A percentile compares a stretch with the other conserved stretches of the same genome.
These are phyloP conservation scores for Biston stratarius DNA, from an alignment of 2,888 invertebrate genomes.

Conservation along the genomic window DNA sequence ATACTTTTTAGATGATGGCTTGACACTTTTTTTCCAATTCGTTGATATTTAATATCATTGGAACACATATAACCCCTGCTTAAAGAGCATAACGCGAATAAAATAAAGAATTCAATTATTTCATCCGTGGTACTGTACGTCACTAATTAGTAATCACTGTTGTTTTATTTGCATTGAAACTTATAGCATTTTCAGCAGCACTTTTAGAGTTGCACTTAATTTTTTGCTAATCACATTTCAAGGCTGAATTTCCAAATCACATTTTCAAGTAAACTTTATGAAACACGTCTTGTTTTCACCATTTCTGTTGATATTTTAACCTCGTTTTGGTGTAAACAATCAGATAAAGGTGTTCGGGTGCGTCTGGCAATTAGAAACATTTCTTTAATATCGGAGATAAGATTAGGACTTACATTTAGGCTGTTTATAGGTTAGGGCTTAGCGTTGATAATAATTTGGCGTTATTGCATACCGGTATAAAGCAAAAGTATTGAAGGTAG, in stretches of 20 bases:
- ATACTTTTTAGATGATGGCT: not conserved
- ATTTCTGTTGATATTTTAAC: conserved; percentile 54
- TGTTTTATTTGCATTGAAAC: not conserved
- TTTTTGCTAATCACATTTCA: conserved; percentile 28
- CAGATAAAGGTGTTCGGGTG: conserved; percentile 57
- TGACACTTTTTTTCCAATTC: too few relatives aligned
- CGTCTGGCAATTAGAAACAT: conserved; percentile 71
- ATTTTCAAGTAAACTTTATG: conserved; percentile 35
- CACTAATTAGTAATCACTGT: not conserved
- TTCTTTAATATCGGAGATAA: conserved; percentile 63
- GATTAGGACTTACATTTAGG: conserved; percentile 49
- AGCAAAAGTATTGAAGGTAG: not conserved
- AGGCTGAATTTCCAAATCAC: conserved; percentile 31
- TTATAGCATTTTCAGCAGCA: not conserved
- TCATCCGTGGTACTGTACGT: not conserved
- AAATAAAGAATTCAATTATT: not conserved
- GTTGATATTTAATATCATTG: too few relatives aligned
- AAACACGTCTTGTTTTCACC: conserved; percentile 46
- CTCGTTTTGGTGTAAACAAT: conserved; percentile 64
- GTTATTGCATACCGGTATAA: not conserved
- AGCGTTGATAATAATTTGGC: conserved; percentile 1
- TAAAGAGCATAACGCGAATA: too few relatives aligned
- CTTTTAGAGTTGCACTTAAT: conserved; percentile 2
- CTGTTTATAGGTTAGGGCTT: conserved; percentile 47
- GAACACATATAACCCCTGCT: too few relatives aligned